Evolutionary conservation across 1,140 invertebrate genomes (phyloP).

Genomic region (Papilio aristodemus): DNA sequence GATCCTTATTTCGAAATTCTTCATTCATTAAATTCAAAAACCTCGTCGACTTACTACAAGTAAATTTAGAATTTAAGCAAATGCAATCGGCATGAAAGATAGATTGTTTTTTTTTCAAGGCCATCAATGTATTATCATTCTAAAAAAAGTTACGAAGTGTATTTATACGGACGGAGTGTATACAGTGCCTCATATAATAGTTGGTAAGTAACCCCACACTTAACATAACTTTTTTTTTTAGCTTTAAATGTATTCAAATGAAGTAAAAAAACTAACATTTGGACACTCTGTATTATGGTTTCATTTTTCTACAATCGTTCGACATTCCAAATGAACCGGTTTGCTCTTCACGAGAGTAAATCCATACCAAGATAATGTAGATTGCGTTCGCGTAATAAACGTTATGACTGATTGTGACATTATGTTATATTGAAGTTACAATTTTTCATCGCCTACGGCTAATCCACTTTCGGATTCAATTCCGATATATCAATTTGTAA

Average conservation of each 20-base stretch:
- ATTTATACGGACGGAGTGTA: too few species aligned
- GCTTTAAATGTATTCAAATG: too few species aligned
- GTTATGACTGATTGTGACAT: conserved; percentile 19
- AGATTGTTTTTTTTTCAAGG: too few species aligned
- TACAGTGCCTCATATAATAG: too few species aligned
- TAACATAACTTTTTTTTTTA: too few species aligned
- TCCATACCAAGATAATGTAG: neutral
- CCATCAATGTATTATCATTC: too few species aligned
- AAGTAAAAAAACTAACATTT: too few species aligned
- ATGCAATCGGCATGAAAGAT: too few species aligned
- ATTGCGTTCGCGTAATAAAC: conserved; percentile 1
- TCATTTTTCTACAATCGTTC: conserved; percentile 24
- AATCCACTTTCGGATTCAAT: conserved; percentile 18
- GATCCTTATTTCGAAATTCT: neutral
- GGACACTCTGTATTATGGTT: neutral
- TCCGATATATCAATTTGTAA: conserved; percentile 5
- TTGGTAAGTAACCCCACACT: too few species aligned
- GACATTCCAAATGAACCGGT: conserved; percentile 28
- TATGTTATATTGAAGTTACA: neutral
- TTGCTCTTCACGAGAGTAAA: conserved; percentile 22
- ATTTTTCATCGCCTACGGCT: conserved; percentile 18
- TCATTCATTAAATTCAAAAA: neutral
- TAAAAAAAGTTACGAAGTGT: too few species aligned
- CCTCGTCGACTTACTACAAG: too few species aligned
- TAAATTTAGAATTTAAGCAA: too few species aligned